phyloP scores from a whole-genome alignment of 2,797 vertebrate species.

The Tarsius wallacei region DNA sequence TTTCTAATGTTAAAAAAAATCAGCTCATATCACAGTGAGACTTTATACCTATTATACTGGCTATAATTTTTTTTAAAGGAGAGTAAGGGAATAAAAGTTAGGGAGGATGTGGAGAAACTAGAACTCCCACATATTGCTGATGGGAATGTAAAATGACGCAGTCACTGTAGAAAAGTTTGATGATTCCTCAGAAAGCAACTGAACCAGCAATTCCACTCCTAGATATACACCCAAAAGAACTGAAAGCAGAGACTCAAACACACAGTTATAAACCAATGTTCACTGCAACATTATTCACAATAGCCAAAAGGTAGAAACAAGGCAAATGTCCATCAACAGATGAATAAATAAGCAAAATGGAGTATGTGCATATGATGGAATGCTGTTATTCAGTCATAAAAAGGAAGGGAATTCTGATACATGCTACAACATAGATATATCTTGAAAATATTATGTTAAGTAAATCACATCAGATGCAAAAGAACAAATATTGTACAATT shows the following conservation, averaged over 20 bases:
- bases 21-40: not conserved
- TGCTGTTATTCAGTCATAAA: not conserved
- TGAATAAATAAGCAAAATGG: not conserved
- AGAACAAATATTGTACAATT: not conserved
- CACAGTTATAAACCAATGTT: not conserved
- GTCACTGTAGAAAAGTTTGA: not conserved
- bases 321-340: not conserved
- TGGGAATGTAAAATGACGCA: not conserved
- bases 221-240: not conserved
- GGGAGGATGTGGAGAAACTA: not conserved
- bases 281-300: not conserved
- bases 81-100: not conserved
- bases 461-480: constrained; percentile 8
- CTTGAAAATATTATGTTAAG: not conserved
- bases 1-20: constrained; percentile 32
- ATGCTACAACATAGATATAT: not conserved
- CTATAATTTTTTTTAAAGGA: not conserved
- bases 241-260: not conserved
- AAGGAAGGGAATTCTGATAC: not conserved
- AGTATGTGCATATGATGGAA: not conserved
- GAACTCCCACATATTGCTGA: not conserved
- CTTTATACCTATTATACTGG: not conserved
- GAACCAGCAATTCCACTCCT: not conserved
- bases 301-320: not conserved
- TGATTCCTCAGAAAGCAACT: constrained; percentile 5